phyloP scores from a whole-genome alignment of 1,140 invertebrate genomes.

The Rhopalosiphum padi region DNA sequence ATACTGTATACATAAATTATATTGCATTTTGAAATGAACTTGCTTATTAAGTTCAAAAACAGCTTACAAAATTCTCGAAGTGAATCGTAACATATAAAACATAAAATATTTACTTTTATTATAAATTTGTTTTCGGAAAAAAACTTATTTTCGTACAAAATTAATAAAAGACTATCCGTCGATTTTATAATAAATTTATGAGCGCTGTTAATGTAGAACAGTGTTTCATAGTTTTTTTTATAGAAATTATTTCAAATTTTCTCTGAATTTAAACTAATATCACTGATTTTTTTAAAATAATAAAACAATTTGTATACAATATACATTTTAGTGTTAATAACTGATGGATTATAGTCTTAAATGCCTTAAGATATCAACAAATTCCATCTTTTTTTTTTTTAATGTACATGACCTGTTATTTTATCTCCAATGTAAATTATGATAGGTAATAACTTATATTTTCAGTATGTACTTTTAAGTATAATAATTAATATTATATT shows the following conservation, averaged over 20 bases:
- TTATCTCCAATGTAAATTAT: neutral
- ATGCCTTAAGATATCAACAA: neutral
- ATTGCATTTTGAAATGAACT: constrained; percentile 13
- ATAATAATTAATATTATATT: too few species aligned
- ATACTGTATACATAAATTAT: constrained; percentile 26
- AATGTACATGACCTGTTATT: neutral
- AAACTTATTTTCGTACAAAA: too few species aligned
- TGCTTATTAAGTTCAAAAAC: constrained; percentile 15
- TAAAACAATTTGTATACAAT: too few species aligned
- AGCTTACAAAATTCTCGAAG: neutral
- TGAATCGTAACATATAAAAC: neutral
- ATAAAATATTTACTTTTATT: neutral
- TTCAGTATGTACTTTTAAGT: too few species aligned
- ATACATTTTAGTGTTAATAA: neutral
- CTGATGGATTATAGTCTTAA: neutral
- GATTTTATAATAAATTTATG: neutral
- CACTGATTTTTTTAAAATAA: too few species aligned
- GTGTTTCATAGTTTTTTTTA: neutral
- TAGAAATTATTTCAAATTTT: neutral
- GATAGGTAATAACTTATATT: neutral
- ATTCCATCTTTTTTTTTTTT: too few species aligned
- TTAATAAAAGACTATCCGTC: too few species aligned
- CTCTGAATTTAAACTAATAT: too few species aligned
- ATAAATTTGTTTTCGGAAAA: neutral
- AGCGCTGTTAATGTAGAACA: too few species aligned